A percentile compares a stretch with the other conserved stretches of the same genome.
These are phyloP conservation scores for Dryobates pubescens DNA, from an alignment of 2,797 vertebrate species.

Conservation along the genomic window DNA sequence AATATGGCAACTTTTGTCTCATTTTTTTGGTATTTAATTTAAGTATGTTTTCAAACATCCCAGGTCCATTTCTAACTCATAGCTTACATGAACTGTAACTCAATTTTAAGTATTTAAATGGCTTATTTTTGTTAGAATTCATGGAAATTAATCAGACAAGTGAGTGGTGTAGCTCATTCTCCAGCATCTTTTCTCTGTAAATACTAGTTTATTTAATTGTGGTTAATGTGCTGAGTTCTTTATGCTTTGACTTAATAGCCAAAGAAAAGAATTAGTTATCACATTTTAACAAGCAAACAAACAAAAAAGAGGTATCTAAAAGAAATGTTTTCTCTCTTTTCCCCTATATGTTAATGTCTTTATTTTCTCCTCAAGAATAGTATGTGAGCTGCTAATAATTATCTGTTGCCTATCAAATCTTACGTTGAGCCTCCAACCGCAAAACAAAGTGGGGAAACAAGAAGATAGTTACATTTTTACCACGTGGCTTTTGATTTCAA, in stretches of 20 bases:
- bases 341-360: slow-evolving; percentile 45
- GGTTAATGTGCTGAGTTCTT: slow-evolving; percentile 76
- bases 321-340: slow-evolving; percentile 58
- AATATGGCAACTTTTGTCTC: slow-evolving; percentile 38
- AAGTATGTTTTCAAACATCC: slow-evolving; percentile 31
- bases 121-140: slow-evolving; percentile 53
- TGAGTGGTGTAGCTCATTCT: slow-evolving; percentile 65
- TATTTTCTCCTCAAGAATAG: slow-evolving; percentile 40
- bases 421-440: slow-evolving; percentile 43
- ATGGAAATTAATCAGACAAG: slow-evolving; percentile 66
- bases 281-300: slow-evolving; percentile 67
- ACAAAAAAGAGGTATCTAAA: slow-evolving; percentile 21
- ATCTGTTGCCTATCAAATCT: slow-evolving; percentile 13
- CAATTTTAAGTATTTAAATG: slow-evolving; percentile 62
- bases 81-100: slow-evolving; percentile 47
- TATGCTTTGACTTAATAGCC: slow-evolving; percentile 78
- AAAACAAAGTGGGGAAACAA: slow-evolving; percentile 47
- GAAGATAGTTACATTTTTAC: slow-evolving; percentile 48
- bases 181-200: slow-evolving; percentile 74
- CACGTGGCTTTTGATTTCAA: not conserved
- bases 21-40: slow-evolving; percentile 58
- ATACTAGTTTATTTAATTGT: slow-evolving; percentile 69
- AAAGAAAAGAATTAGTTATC: slow-evolving; percentile 76
- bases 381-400: slow-evolving; percentile 57
- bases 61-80: slow-evolving; percentile 56